Evolutionary conservation across 1,140 invertebrate species (phyloP), one percentile per base, ranked within the genome.

Genomic region (Tetramorium parvispinum): DNA sequence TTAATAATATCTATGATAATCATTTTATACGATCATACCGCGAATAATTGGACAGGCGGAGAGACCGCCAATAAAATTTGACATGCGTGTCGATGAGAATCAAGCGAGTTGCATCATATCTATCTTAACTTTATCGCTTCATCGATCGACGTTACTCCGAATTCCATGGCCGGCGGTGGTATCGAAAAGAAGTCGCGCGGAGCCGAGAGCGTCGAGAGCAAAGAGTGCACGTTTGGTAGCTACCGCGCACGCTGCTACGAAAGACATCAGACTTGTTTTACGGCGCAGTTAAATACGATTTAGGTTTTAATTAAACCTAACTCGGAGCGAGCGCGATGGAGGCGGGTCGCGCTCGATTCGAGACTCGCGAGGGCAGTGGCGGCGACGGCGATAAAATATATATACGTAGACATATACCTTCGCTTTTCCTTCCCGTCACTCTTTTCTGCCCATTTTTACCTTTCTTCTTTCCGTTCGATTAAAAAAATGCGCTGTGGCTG

Each of bases 291-390:
- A 93, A 93, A 92, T 91, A 90, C 91, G 91, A 94, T 94, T 93
- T 92, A 91, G 88, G 86, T 92, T 93, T 93, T 94, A 93, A 93
- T 93, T 93, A 91, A 91, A 90, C 87, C 88, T 91, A 91, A 89
- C 88, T 93, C 86, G 82, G 57, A 79, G 78, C 70, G 88, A n/a
- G 66, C 89, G 82, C 73, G 86, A 89, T 13, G 89, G 81, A 87
- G 91, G 91, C 89, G 89, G 85, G 66, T 21, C 75, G 49, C 75
- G 51, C 73, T 59, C 88, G 86, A 86, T 70, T 88, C 86, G 73
- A 87, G 75, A 88, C 88, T 81, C 43, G 40, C 79, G 66, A 43
- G 40, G 70, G 43, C 27, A 13, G 63, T 70, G 88, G 37, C 37
- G 37, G 65, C 79, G 61, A 21, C 24, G n/a, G 51, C 82, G 87